A percentile compares a stretch with the other conserved stretches of the same genome.
These are phyloP conservation scores for Apostichopus japonicus DNA, from an alignment of 35 echinoderm and acorn worm genomes.

Conservation along the genomic window DNA sequence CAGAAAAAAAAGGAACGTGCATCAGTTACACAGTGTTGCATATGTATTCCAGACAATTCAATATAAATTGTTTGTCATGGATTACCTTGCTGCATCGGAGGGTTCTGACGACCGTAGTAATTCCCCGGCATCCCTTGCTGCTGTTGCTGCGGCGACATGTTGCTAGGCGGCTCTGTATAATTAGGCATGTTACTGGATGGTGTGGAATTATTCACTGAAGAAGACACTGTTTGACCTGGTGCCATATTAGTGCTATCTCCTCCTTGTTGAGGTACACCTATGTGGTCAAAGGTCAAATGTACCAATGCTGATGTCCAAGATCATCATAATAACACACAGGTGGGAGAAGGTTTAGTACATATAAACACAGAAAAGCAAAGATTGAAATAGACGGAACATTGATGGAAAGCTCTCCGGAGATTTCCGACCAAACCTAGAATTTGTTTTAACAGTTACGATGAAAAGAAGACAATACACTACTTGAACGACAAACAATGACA, in stretches of 20 bases:
- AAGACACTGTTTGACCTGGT: conserved; percentile 8
- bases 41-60: too few species aligned
- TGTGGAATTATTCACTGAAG: conserved; percentile 14
- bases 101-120: conserved; percentile 10
- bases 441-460: too few species aligned
- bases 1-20: too few species aligned
- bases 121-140: neutral
- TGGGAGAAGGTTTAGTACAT: too few species aligned
- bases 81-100: conserved; percentile 10
- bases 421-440: too few species aligned
- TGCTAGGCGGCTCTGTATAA: neutral
- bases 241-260: conserved; percentile 2
- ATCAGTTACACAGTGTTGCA: too few species aligned
- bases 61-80: neutral
- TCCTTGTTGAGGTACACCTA: neutral
- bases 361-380: too few species aligned
- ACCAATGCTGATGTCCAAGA: neutral
- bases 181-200: conserved; percentile 26
- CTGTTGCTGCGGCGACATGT: neutral
- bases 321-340: neutral
- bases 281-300: neutral
- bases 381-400: too few species aligned
- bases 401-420: too few species aligned
- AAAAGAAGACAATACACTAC: too few species aligned
- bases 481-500: too few species aligned